Conservation (phyloP, 2,888 invertebrate species). For the Chrysina gloriosa region DNA sequence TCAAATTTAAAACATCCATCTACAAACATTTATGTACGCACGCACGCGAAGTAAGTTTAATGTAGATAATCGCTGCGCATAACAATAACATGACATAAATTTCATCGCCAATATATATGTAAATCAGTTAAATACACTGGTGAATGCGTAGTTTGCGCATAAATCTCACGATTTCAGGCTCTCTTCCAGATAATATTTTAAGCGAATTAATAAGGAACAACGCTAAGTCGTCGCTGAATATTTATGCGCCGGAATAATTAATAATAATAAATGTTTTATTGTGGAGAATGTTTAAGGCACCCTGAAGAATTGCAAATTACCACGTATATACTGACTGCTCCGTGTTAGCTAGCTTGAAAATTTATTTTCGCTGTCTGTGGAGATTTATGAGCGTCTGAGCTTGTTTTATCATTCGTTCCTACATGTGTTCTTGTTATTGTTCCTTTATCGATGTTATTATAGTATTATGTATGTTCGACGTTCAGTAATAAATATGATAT, state of each 20-base stretch:
- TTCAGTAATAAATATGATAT: no score
- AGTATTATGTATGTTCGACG: background rate
- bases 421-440: background rate
- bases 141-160: slow-evolving; percentile 31
- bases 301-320: slow-evolving; percentile 25
- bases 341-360: background rate
- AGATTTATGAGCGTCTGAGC: background rate
- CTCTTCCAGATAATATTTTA: slow-evolving; percentile 36
- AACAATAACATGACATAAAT: slow-evolving; percentile 37
- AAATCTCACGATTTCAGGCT: slow-evolving; percentile 32
- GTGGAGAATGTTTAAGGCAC: slow-evolving; percentile 16
- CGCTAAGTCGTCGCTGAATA: slow-evolving; percentile 33
- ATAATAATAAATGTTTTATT: slow-evolving; percentile 37
- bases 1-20: slow-evolving; percentile 1
- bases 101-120: slow-evolving; percentile 41
- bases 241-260: slow-evolving; percentile 33
- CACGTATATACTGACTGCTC: background rate
- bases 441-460: background rate
- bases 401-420: background rate
- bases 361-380: background rate
- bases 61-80: slow-evolving; percentile 15
- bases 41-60: slow-evolving; percentile 13
- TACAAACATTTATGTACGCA: slow-evolving; percentile 7
- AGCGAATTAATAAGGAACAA: slow-evolving; percentile 37
- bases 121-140: slow-evolving; percentile 38